Base-by-base conservation (phyloP, 2,888 invertebrate species). In the Xylophagus ater region DNA sequence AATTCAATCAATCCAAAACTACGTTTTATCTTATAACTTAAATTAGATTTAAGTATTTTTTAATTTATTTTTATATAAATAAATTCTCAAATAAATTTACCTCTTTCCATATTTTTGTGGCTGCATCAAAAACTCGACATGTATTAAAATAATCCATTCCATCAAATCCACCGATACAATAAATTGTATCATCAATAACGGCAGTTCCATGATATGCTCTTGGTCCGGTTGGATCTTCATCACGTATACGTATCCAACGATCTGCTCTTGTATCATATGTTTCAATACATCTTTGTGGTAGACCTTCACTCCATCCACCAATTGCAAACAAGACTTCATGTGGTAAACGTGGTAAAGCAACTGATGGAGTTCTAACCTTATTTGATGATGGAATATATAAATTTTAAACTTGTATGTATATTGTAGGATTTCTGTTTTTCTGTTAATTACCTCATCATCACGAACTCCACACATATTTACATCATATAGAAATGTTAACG, bases 131-230 rank as follows among this genome's bases (percentile, higher is more conserved):
- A 51, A 85, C 84, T 7, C 87, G 74, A 50, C 86, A 86, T 6
- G 83, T 84, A 65, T 85, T 87, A 58, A 87, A 88, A 56, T 85
- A 86, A 40, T 62, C 61, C 9, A 58, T 51, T n/a, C 90, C 92
- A 55, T 93, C 87, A 56, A 90, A 93, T 4, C 93, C 93, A 1
- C 94, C 93, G 47, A 93, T 82, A 4, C 89, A 80, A 62, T 83
- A 92, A 47, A 94, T 86, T 53, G 81, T 78, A 50, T 74, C 75
- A 1, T 82, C 86, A 1, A 93, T 72, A 0, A 90, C 86, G 0
- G 86, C 88, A 1, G 88, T 85, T n/a, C 92, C 92, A 56, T 93
- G 93, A 60, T 93, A 93, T 1, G 90, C 92, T 37, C 92, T 71
- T 0, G 90, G 85, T 17, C 88, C 89, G 9, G 75, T 74, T 3